Evolutionary conservation across 2,888 invertebrate genomes (phyloP), one percentile per base, ranked within the genome.

Genomic region (Labia minor): DNA sequence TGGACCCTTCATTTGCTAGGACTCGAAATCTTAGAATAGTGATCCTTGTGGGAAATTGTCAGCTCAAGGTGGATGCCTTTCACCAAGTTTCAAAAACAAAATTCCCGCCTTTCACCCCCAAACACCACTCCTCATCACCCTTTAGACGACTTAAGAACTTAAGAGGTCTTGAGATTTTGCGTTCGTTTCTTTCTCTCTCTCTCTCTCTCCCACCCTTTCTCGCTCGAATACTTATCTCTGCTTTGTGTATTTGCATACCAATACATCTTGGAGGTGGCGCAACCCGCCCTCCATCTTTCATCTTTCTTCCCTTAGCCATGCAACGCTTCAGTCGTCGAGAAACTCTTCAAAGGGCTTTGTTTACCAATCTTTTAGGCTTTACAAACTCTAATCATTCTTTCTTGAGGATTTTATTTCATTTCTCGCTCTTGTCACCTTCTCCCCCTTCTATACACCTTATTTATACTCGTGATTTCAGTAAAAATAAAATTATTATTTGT

Each of bases 221-320:
- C 16, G 49, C 49, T 49, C 49, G 6, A 49, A 49, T 49, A 49
- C 49, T 49, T 49, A 49, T 49, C 49, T 49, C n/a, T 49, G 49
- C 49, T 49, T 49, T 49, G 49, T 49, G 49, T 49, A 49, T 49
- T 49, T 49, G 49, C 49, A 49, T 49, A 49, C 49, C 49, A 49
- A 49, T 49, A 49, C 49, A 49, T 49, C 49, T 49, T 49, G 49
- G 49, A 49, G 49, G 49, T 49, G 14, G 49, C 3, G 49, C 2
- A 49, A 14, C 3, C n/a, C 49, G 4, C 49, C 49, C 49, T 49
- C 49, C 49, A 49, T 49, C 49, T 49, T 49, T 49, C 49, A 49
- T 49, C 49, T 49, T 16, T 33, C 33, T 33, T 49, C 49, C 49
- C 49, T 49, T 14, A 3, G 3, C 49, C 16, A 11, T 49, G 6